Evolutionary conservation across 2,888 invertebrate genomes (phyloP).

Genomic region (Tetropium fuscum): DNA sequence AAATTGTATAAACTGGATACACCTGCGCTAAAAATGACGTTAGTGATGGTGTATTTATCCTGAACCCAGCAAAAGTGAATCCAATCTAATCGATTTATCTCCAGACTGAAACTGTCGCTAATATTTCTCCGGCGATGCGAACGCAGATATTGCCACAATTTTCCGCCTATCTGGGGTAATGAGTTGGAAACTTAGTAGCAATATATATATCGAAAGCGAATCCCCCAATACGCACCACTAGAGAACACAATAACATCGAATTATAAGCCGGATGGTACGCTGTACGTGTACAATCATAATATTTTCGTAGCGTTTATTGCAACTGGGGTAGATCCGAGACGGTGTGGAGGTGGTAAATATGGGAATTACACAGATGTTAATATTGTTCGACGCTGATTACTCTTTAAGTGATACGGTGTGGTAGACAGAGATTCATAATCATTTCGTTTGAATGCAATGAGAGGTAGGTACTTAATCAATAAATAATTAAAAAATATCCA

Average conservation of each 20-base stretch:
- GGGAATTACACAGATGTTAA: slow-evolving; percentile 19
- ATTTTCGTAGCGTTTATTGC: slow-evolving; percentile 42
- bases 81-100: slow-evolving; percentile 15
- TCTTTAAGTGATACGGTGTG: too few species aligned
- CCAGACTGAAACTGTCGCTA: slow-evolving; percentile 17
- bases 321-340: slow-evolving; percentile 21
- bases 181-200: slow-evolving; percentile 43
- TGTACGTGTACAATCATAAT: slow-evolving; percentile 51
- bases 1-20: too few species aligned
- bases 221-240: slow-evolving; percentile 6
- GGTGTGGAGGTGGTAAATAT: slow-evolving; percentile 20
- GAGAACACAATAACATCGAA: slow-evolving; percentile 28
- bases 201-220: slow-evolving; percentile 27
- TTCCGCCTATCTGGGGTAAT: slow-evolving; percentile 44
- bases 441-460: too few species aligned
- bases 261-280: slow-evolving; percentile 47
- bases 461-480: too few species aligned
- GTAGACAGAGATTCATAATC: too few species aligned
- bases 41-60: too few species aligned
- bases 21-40: too few species aligned
- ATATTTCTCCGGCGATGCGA: slow-evolving; percentile 21
- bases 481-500: too few species aligned
- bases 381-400: slow-evolving; percentile 6
- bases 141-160: slow-evolving; percentile 38
- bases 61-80: slow-evolving; percentile 4